Evolutionary conservation across 2,888 invertebrate species (phyloP).

Genomic region (Pocota personata): DNA sequence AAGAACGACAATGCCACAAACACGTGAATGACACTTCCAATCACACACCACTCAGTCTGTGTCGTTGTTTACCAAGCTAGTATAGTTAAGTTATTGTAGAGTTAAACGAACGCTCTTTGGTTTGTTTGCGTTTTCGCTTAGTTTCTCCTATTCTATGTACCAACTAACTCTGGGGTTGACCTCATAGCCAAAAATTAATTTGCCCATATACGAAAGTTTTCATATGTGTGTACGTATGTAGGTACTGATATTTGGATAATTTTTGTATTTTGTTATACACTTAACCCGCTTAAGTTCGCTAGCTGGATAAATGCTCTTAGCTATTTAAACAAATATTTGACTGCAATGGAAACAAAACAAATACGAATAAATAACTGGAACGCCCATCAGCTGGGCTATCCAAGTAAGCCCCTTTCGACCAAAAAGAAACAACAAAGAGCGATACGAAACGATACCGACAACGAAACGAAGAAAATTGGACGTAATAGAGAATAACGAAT

Average conservation of each 20-base stretch:
- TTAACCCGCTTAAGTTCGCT: conserved; percentile 18
- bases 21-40: conserved; percentile 24
- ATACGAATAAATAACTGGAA: not conserved
- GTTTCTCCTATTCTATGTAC: not conserved
- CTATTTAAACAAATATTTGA: not conserved
- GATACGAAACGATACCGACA: not conserved
- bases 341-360: not conserved
- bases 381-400: not conserved
- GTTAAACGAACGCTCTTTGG: conserved; percentile 23
- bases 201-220: not conserved
- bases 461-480: not conserved
- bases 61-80: conserved; percentile 8
- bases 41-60: not conserved
- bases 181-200: conserved; percentile 21
- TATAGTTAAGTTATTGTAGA: not conserved
- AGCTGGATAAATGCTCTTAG: not conserved
- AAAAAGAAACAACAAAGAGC: not conserved
- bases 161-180: not conserved
- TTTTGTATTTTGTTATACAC: not conserved
- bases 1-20: conserved; percentile 2
- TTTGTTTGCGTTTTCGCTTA: not conserved
- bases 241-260: conserved; percentile 6
- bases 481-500: not conserved
- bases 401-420: not conserved
- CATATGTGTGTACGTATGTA: too few relatives aligned